Evolutionary conservation across 2,888 invertebrate genomes (phyloP).

Genomic region (Doris montereyensis): DNA sequence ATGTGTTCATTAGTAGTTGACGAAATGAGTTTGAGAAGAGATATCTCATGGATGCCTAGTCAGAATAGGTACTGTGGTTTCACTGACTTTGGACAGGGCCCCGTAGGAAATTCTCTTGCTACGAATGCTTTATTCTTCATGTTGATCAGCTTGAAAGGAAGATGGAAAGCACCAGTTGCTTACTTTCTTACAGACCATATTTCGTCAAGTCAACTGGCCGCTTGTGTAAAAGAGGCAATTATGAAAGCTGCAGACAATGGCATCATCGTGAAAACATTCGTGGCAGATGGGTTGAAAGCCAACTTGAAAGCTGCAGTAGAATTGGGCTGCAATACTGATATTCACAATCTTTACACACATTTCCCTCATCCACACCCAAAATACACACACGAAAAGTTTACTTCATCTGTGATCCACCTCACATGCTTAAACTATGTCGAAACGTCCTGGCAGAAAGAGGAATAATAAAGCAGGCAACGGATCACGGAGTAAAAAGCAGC

Average conservation of each 20-base stretch:
- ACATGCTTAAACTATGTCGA: background rate
- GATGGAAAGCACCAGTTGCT: slow-evolving; percentile 8
- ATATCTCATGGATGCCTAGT: background rate
- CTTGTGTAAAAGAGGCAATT: background rate
- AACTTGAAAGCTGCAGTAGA: slow-evolving; percentile 3
- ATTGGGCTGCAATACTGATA: background rate
- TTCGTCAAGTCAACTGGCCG: background rate
- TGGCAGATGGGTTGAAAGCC: background rate
- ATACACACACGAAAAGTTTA: background rate
- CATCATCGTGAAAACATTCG: background rate
- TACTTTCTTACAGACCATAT: slow-evolving; percentile 2
- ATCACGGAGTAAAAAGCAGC: background rate
- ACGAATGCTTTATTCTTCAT: slow-evolving; percentile 1
- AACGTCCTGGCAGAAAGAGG: background rate
- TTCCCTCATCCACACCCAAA: background rate
- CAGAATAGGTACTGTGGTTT: slow-evolving; percentile 5
- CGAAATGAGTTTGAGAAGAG: background rate
- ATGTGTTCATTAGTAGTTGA: background rate
- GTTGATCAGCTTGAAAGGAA: slow-evolving; percentile 3
- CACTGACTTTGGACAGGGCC: slow-evolving; percentile 3
- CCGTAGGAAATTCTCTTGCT: background rate
- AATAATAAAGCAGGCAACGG: background rate
- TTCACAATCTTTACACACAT: slow-evolving; percentile 2
- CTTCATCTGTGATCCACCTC: background rate
- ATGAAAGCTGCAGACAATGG: background rate